Conservation (phyloP, 2,888 invertebrate genomes). For the Ichneumoninae sp. region DNA sequence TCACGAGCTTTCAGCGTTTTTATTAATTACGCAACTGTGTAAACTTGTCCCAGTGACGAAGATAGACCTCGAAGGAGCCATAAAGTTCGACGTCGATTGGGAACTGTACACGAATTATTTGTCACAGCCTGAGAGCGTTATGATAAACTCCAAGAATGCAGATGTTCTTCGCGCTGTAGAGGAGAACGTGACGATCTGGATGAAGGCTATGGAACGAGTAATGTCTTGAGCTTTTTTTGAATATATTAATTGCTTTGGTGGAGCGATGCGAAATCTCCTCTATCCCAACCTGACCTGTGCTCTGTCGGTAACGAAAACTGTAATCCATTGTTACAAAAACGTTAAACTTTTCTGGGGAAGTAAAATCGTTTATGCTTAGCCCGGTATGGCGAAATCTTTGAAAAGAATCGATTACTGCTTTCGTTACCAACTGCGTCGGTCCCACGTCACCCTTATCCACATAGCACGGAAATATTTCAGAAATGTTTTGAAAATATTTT, state of each 20-base stretch:
- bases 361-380: too few species aligned
- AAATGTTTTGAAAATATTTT: too few species aligned
- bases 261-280: too few species aligned
- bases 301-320: too few species aligned
- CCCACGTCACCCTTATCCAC: neutral
- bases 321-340: conserved; percentile 2
- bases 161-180: conserved; percentile 88
- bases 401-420: neutral
- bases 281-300: too few species aligned
- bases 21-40: neutral
- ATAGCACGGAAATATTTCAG: too few species aligned
- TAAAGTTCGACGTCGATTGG: conserved; percentile 87
- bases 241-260: too few species aligned
- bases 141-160: conserved; percentile 86
- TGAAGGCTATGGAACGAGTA: conserved; percentile 90
- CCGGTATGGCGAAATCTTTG: too few species aligned
- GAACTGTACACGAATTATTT: conserved; percentile 87
- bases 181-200: conserved; percentile 88
- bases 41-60: conserved; percentile 86
- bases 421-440: neutral
- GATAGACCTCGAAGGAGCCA: conserved; percentile 87
- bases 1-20: neutral
- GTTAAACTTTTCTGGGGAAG: too few species aligned
- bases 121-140: conserved; percentile 87
- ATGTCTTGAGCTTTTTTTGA: conserved; percentile 59